Conservation (phyloP, 2,888 invertebrate species). For the Agrilus cyanescens region DNA sequence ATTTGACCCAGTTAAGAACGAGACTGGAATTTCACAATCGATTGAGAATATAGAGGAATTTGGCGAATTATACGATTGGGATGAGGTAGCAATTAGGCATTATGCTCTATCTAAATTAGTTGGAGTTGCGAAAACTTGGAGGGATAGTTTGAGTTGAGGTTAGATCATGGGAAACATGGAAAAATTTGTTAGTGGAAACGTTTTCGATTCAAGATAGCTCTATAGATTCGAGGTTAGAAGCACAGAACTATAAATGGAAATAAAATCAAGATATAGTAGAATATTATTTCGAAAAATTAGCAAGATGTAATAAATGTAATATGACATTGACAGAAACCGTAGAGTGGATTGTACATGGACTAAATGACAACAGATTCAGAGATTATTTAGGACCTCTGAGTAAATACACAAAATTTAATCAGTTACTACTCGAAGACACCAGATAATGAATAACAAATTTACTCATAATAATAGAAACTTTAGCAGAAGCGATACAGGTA, state of each 20-base stretch:
- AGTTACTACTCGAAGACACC: too few species aligned
- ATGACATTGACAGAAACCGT: conserved; percentile 13
- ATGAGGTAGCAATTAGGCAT: conserved; percentile 10
- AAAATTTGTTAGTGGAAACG: neutral
- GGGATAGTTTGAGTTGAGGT: conserved; percentile 9
- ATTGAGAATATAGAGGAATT: conserved; percentile 7
- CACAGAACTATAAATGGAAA: conserved; percentile 12
- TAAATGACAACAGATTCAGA: conserved; percentile 7
- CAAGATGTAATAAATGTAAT: conserved; percentile 14
- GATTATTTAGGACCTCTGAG: conserved; percentile 13
- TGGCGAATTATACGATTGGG: conserved; percentile 13
- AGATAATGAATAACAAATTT: too few species aligned
- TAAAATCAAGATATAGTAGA: conserved; percentile 13
- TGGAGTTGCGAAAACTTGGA: conserved; percentile 15
- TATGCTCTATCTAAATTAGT: conserved; percentile 12
- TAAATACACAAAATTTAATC: too few species aligned
- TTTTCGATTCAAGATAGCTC: neutral
- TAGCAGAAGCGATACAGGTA: too few species aligned
- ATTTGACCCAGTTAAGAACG: conserved; percentile 4
- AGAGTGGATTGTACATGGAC: conserved; percentile 15
- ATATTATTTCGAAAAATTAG: conserved; percentile 17
- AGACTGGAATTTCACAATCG: conserved; percentile 8
- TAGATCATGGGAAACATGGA: conserved; percentile 6
- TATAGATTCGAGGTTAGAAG: conserved; percentile 1
- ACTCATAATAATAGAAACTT: too few species aligned